phyloP scores from a whole-genome alignment of 1,140 invertebrate species.

The Palaemon carinicauda region DNA sequence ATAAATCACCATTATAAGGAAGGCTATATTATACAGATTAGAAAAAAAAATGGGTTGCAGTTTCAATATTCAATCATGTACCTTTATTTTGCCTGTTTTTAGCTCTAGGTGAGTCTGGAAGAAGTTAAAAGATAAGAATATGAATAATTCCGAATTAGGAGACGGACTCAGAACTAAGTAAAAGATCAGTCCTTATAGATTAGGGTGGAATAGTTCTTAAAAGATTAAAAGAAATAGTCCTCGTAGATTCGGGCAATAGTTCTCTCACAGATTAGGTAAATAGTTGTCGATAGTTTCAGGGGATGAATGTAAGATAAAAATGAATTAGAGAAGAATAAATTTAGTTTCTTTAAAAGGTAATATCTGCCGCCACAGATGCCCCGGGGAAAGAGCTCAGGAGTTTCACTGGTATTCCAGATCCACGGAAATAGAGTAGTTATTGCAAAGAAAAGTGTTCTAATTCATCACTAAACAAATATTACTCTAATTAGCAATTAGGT shows the following conservation, averaged over 20 bases:
- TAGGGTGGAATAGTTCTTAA: no score
- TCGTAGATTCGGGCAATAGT: not conserved
- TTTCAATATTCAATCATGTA: not conserved
- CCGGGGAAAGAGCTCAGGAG: not conserved
- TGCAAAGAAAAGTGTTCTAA: no score
- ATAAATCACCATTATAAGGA: no score
- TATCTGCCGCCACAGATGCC: not conserved
- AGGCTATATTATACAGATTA: no score
- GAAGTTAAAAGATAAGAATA: not conserved
- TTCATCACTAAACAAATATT: no score
- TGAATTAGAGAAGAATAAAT: not conserved
- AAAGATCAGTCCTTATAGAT: not conserved
- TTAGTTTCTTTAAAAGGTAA: not conserved
- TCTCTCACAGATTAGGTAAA: not conserved
- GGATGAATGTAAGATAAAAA: not conserved
- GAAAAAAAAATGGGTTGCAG: not conserved
- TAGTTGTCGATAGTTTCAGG: not conserved
- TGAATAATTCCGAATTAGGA: not conserved
- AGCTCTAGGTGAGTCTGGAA: slow-evolving; percentile 41
- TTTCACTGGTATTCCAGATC: not conserved
- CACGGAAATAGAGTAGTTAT: no score
- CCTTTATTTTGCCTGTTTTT: slow-evolving; percentile 50
- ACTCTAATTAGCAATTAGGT: no score
- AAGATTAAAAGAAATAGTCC: no score
- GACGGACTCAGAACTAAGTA: no score